Conservation (phyloP, 2,797 vertebrate genomes). For the Vespertilio murinus region DNA sequence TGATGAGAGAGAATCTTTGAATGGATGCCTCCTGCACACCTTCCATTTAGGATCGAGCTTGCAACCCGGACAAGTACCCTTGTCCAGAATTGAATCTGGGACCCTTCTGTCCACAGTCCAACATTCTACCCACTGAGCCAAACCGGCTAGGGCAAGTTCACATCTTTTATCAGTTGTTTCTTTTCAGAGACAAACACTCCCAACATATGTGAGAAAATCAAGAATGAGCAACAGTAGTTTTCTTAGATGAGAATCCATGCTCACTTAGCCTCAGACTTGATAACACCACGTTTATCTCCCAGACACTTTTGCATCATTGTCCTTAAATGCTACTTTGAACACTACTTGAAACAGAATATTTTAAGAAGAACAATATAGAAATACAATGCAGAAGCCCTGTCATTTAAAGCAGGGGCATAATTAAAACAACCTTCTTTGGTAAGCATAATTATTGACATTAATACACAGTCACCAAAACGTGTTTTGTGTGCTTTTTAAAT, state of each 20-base stretch:
- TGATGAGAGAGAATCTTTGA: too few relatives aligned
- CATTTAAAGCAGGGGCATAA: background rate
- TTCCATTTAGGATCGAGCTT: too few relatives aligned
- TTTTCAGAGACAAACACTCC: background rate
- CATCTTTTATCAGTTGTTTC: background rate
- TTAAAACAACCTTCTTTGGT: background rate
- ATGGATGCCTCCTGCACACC: too few relatives aligned
- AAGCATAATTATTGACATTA: background rate
- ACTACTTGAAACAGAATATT: background rate
- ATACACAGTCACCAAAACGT: background rate
- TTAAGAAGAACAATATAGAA: background rate
- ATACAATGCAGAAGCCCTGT: background rate
- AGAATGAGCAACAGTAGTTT: background rate
- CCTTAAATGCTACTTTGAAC: background rate
- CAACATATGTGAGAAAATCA: background rate
- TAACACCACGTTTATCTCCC: background rate
- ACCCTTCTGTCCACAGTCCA: too few relatives aligned
- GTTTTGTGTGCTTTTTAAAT: background rate
- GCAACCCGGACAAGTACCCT: too few relatives aligned
- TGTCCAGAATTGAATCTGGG: too few relatives aligned
- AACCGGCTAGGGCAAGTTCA: too few relatives aligned
- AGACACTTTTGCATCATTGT: background rate
- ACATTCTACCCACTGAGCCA: too few relatives aligned
- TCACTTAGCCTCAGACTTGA: background rate
- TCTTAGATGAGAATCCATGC: background rate